Base-by-base conservation (phyloP, 1,140 invertebrate genomes). In the Trichonephila clavipes region DNA sequence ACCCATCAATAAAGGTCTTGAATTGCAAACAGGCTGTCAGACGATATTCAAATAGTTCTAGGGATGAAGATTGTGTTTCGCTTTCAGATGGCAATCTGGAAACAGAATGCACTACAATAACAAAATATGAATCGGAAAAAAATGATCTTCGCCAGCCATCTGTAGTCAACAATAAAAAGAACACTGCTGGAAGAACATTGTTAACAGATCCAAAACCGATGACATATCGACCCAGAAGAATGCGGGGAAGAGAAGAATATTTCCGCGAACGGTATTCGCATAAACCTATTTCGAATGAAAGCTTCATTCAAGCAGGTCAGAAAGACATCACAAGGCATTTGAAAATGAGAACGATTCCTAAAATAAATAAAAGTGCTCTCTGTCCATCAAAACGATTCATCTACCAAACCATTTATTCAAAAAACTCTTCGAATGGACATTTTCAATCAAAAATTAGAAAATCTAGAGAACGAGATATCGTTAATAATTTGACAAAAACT, bases 141-240 rank as follows among this genome's bases (percentile, higher is more conserved):
- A 34, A 34, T 18, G 72, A 77, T 18, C 4, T 77, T 4, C 24
- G 4, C 14, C 28, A 40, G 10, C 0, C 24, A 7, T 40, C 16
- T 77, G 28, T 1, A 18, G 28, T 77, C 18, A 16, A 4, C 24
- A 61, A 28, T 28, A 24, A 12, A 14, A 59, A 12, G n/a, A 58
- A 28, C 59, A 59, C 40, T 28, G 51, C 21, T 58, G 51, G 83
- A 18, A 85, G 83, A 85, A 85, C 83, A 34, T 61, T 85, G 58
- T 34, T 85, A 8, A 85, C 58, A 7, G n/a, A 85, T n/a, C 58
- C 83, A 16, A 85, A 85, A 14, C 83, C 83, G 1, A 85, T 85
- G 83, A 51, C 61, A 59, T 59, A n/a, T 58, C 83, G 83, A n/a
- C 51, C 83, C 10, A 85, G 12, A 24, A 85, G n/a, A 85, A n/a